Percentiles rank a stretch among this genome's conserved stretches.
phyloP scores from a whole-genome alignment of 1,140 invertebrate species.

The Zaprionus davidi region DNA sequence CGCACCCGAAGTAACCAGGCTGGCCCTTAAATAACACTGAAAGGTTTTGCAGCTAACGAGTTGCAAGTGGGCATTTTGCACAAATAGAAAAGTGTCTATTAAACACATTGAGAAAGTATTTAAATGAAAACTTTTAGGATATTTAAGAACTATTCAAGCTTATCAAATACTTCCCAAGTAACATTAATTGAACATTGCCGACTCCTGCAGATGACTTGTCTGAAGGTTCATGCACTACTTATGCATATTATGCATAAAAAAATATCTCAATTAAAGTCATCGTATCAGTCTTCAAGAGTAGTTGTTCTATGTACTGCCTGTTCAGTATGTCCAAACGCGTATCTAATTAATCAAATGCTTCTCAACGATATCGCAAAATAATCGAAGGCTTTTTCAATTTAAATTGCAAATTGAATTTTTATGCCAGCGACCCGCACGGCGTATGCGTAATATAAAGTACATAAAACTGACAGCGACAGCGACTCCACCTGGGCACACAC shows the following conservation, averaged over 20 bases:
- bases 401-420: constrained; percentile 79
- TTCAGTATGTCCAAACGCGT: not conserved
- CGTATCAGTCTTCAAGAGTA: too few relatives aligned
- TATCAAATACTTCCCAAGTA: too few relatives aligned
- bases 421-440: constrained; percentile 53
- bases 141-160: not conserved
- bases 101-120: constrained; percentile 3
- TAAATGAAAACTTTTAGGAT: not conserved
- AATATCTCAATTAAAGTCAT: too few relatives aligned
- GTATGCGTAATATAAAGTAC: constrained; percentile 67
- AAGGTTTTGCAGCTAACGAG: constrained; percentile 5
- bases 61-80: not conserved
- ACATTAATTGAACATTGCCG: too few relatives aligned
- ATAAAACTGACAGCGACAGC: constrained; percentile 56
- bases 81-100: not conserved
- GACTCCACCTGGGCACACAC: constrained; percentile 27
- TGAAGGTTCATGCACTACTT: too few relatives aligned
- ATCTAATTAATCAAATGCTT: constrained; percentile 1
- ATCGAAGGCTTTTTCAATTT: constrained; percentile 74
- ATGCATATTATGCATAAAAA: too few relatives aligned
- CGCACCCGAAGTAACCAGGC: not conserved
- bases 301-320: not conserved
- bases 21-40: constrained; percentile 2
- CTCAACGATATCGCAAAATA: not conserved
- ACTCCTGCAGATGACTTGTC: too few relatives aligned